Evolutionary conservation across 2,888 invertebrate genomes (phyloP).

Genomic region (Clepsis dumicolana): DNA sequence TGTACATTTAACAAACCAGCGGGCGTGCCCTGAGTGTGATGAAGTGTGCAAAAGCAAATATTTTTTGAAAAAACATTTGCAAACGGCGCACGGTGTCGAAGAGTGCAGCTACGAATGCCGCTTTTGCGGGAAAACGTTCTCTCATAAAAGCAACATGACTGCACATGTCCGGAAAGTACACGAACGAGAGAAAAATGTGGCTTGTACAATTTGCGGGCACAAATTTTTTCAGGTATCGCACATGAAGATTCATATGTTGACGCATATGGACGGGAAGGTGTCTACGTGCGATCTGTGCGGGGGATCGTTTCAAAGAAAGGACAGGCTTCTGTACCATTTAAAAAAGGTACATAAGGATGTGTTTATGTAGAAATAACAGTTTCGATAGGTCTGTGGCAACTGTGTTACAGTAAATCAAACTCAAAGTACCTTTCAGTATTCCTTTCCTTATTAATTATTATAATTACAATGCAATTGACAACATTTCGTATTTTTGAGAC

Average conservation of each 20-base stretch:
- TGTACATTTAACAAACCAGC: slow-evolving; percentile 14
- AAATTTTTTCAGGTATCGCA: slow-evolving; percentile 33
- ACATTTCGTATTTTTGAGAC: no score
- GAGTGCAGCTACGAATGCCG: slow-evolving; percentile 37
- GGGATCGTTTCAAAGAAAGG: slow-evolving; percentile 56
- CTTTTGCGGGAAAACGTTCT: slow-evolving; percentile 53
- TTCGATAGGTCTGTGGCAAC: no score
- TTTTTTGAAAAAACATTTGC: slow-evolving; percentile 36
- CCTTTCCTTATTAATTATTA: no score
- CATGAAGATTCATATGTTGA: slow-evolving; percentile 54
- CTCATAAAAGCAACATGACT: slow-evolving; percentile 64
- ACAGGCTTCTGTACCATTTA: slow-evolving; percentile 38
- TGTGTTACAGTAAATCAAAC: no score
- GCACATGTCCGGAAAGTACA: slow-evolving; percentile 64
- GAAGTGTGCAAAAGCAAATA: slow-evolving; percentile 32
- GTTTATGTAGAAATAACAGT: neutral
- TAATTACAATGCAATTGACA: no score
- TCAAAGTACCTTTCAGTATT: no score
- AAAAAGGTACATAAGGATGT: neutral
- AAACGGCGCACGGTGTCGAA: slow-evolving; percentile 37
- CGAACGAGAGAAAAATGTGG: slow-evolving; percentile 21
- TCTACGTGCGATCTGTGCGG: slow-evolving; percentile 76
- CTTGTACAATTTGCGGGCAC: slow-evolving; percentile 33
- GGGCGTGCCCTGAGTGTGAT: slow-evolving; percentile 37
- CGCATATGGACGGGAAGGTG: slow-evolving; percentile 63